Percentiles rank a stretch among this genome's conserved stretches.
Conservation (phyloP, 2,113 vertebrate genomes). For the Morone chrysops region DNA sequence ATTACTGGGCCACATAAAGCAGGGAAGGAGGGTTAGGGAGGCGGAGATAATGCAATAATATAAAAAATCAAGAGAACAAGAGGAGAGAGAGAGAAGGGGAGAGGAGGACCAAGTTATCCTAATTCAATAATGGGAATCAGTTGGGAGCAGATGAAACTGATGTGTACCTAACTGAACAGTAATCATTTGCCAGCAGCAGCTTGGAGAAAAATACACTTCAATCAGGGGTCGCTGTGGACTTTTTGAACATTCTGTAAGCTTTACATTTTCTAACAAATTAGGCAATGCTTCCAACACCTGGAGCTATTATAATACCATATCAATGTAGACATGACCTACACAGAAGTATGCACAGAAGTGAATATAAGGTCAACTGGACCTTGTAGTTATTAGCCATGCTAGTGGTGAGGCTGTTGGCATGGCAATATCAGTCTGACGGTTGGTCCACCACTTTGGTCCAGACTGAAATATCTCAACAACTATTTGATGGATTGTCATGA, state of each 20-base stretch:
- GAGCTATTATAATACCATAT: not conserved
- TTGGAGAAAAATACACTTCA: conserved; percentile 5
- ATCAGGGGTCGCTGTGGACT: not conserved
- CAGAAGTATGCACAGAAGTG: not conserved
- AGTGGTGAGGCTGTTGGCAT: not conserved
- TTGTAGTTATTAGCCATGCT: not conserved
- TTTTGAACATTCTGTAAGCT: not conserved
- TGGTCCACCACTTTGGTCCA: not conserved
- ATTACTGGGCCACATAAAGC: conserved; percentile 66
- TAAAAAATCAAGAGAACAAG: conserved; percentile 46
- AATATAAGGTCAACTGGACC: not conserved
- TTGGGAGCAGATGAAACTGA: conserved; percentile 53
- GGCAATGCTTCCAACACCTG: not conserved
- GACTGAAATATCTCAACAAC: not conserved
- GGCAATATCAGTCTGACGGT: not conserved
- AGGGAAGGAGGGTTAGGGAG: conserved; percentile 47
- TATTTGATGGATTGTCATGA: not conserved
- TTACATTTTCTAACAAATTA: not conserved
- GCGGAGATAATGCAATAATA: conserved; percentile 67
- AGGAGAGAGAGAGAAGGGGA: conserved; percentile 1
- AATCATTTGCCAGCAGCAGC: conserved; percentile 28
- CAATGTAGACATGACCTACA: not conserved
- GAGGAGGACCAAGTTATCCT: conserved; percentile 63
- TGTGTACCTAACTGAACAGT: conserved; percentile 37
- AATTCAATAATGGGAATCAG: conserved; percentile 64